These are phyloP conservation scores for Melitaea cinxia DNA, from an alignment of 1,140 invertebrate genomes.

Conservation along the genomic window DNA sequence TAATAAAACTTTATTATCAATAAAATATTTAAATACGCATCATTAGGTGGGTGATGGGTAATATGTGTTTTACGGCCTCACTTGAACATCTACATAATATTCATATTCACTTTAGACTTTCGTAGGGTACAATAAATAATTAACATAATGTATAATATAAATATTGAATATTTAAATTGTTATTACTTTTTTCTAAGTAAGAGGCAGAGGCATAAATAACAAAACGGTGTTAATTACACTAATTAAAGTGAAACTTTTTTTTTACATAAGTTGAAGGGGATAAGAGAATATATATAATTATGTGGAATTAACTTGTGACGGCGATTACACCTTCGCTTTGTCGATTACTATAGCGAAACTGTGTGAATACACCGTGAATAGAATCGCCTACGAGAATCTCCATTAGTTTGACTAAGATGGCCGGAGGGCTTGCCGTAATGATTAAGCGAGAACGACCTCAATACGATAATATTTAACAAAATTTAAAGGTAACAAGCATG, in stretches of 20 bases:
- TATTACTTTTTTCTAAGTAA: not conserved
- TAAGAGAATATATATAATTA: conserved; percentile 23
- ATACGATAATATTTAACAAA: not conserved
- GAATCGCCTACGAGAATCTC: conserved; percentile 25
- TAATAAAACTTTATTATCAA: no score
- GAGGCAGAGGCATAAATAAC: not conserved
- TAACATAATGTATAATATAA: no score
- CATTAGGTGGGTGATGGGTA: no score
- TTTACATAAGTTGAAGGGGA: conserved; percentile 2
- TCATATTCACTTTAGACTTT: no score
- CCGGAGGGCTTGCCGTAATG: conserved; percentile 3
- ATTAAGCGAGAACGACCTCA: not conserved
- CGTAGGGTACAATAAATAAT: no score
- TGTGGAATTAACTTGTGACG: conserved; percentile 23
- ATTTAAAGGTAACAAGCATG: not conserved
- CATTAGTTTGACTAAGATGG: conserved; percentile 12
- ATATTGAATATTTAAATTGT: not conserved
- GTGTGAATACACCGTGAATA: conserved; percentile 41
- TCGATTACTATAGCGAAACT: conserved; percentile 40
- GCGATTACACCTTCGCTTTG: conserved; percentile 28
- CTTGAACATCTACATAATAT: no score
- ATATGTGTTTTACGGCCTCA: no score
- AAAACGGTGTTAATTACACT: not conserved
- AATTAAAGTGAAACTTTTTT: conserved; percentile 2
- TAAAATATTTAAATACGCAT: no score